These are phyloP conservation scores for Gymnoscelis rufifasciata DNA, from an alignment of 2,888 invertebrate genomes.

Conservation along the genomic window DNA sequence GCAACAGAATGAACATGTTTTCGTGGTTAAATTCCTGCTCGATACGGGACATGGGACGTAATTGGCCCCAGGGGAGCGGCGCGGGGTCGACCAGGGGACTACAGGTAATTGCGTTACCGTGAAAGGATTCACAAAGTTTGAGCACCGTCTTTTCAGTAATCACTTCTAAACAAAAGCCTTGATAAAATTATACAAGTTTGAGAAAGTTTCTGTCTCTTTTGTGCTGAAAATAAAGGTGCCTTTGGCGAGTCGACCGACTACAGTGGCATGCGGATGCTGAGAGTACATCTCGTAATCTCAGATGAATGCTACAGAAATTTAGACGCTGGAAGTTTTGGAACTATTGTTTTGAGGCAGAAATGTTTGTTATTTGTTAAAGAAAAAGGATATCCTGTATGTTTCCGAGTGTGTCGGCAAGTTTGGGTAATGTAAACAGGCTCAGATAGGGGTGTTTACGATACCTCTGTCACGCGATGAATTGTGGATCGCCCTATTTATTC, in stretches of 20 bases:
- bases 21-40: conserved; percentile 10
- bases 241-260: neutral
- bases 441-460: conserved; percentile 15
- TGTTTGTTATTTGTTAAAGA: too few species aligned
- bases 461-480: conserved; percentile 15
- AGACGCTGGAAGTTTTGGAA: too few species aligned
- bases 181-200: conserved; percentile 18
- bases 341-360: too few species aligned
- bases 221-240: conserved; percentile 3
- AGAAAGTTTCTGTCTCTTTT: conserved; percentile 10
- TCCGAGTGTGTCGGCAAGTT: neutral
- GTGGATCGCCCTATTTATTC: conserved; percentile 14
- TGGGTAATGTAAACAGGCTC: conserved; percentile 14
- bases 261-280: neutral
- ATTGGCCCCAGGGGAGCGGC: neutral
- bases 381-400: too few species aligned
- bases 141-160: conserved; percentile 19
- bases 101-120: conserved; percentile 17
- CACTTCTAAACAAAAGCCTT: conserved; percentile 19
- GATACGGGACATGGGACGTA: conserved; percentile 7
- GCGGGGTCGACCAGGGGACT: neutral
- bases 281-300: too few species aligned
- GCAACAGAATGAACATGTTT: neutral
- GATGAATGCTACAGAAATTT: too few species aligned
- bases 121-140: conserved; percentile 19